Base-by-base conservation (phyloP, 2,888 invertebrate species). In the Branchipolynoe longqiensis region DNA sequence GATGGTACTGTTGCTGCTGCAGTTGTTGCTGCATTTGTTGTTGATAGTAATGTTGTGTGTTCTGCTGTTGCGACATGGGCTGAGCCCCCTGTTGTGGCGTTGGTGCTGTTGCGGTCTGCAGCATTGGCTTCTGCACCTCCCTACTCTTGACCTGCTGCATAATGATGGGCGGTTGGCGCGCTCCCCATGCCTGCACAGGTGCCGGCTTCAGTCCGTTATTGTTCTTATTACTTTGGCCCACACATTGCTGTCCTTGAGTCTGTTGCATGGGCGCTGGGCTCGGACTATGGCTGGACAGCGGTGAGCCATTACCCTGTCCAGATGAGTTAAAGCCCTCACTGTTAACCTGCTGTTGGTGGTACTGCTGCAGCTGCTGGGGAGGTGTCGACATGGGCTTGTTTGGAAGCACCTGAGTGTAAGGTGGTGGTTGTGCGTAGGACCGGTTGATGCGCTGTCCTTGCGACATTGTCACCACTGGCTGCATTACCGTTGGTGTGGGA, bases 61-160 rank as follows among this genome's bases (percentile, higher is more conserved):
- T 38, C 36, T 28, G 73, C 22, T 3, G 59, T 41, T 83, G 83
- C 41, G 64, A 31, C 84, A 69, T 31, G n/a, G 82, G 74, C 1
- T 78, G 54, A 12, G 69, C n/a, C 6, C 38, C 40, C 22, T 58
- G 87, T 18, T 85, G 85, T 22, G 97, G 96, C 38, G 96, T 96
- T 0, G 98, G 98, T n/a, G 97, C 98, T 81, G 98, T 97, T 14
- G 98, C 98, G 25, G 98, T 98, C 94, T 98, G 98, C 88, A 98
- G 94, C 40, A 98, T 96, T 0, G 98, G 98, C 93, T 98, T 98
- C 92, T 98, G 98, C 58, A 94, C 98, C 94, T 98, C 98, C 28
- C 98, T 98, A 94, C 98, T 98, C 93, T 97, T 97, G 28, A 98
- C 98, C 41, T 98, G 97, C 93, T 98, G 98, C 98, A 98, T 98